phyloP scores from a whole-genome alignment of 2,113 vertebrate species.

The Laterallus jamaicensis region DNA sequence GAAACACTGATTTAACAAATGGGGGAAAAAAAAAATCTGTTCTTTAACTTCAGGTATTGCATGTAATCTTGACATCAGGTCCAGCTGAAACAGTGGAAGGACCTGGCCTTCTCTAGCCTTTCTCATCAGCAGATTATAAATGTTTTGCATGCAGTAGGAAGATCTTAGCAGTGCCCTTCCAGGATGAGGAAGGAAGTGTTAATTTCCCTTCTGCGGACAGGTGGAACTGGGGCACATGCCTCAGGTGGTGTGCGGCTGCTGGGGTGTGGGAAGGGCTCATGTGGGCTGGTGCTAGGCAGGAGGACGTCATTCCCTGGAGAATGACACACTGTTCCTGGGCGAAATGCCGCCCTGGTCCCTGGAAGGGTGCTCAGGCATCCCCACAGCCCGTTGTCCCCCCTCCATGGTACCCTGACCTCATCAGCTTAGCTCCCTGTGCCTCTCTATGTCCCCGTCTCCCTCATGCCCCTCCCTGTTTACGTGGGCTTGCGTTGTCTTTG shows the following conservation, averaged over 20 bases:
- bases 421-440: background rate
- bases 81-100: background rate
- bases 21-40: background rate
- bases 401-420: background rate
- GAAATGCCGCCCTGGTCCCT: rapidly evolving
- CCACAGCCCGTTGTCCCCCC: background rate
- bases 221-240: background rate
- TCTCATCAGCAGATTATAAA: background rate
- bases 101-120: rapidly evolving
- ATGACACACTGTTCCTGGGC: rapidly evolving
- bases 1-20: background rate
- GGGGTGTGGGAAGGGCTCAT: background rate
- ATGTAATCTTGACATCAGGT: background rate
- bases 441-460: background rate
- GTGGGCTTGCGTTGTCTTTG: background rate
- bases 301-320: background rate
- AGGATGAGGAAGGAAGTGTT: background rate
- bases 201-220: background rate
- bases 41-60: background rate
- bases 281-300: background rate
- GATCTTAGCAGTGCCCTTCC: background rate
- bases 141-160: background rate
- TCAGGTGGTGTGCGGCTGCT: background rate
- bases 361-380: rapidly evolving
- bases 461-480: background rate